Base-by-base conservation (phyloP, 2,888 invertebrate genomes). In the Lochmaea capreae region DNA sequence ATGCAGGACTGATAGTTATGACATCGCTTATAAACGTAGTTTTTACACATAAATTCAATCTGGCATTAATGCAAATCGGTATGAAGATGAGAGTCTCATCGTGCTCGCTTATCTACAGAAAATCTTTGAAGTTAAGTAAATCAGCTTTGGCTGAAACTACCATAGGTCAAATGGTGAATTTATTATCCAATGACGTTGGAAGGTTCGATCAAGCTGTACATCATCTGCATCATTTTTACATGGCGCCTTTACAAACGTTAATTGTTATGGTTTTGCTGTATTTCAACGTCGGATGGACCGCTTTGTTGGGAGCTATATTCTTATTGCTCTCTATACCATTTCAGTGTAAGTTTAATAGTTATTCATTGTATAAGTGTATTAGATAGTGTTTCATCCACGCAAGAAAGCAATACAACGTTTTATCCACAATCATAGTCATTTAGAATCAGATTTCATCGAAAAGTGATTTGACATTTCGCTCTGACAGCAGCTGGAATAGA, bases 141-240 rank as follows among this genome's bases (percentile, higher is more conserved):
- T 92, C 93, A 3, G 95, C 97, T 0, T 88, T 97, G 65, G 94
- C 94, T 6, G 93, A 95, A 85, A 97, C 97, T 0, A 94, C 88
- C 86, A 95, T 91, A 80, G 97, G 88, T 85, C 84, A 86, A 78
- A 83, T 86, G 79, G 84, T 86, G 8, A 86, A 87, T 79, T 80
- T 86, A 59, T 78, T 97, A 75, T 95, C 96, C 0, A 97, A 96
- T 72, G 97, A 97, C 87, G 95, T 96, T 0, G 93, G 92, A 78
- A 88, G 96, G 74, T 95, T 97, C 86, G 97, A 97, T 86, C 16
- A 71, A 39, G 74, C 75, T 2, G 68, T 75, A 9, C 58, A 58
- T 18, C 72, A 74, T 43, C 43, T 76, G 11, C 80, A 80, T 63
- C 67, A 77, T 61, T 73, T 79, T 26, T 77, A 77, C 73, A 26